Conservation (phyloP, 2,113 vertebrate genomes). For the Balaenoptera acutorostrata region DNA sequence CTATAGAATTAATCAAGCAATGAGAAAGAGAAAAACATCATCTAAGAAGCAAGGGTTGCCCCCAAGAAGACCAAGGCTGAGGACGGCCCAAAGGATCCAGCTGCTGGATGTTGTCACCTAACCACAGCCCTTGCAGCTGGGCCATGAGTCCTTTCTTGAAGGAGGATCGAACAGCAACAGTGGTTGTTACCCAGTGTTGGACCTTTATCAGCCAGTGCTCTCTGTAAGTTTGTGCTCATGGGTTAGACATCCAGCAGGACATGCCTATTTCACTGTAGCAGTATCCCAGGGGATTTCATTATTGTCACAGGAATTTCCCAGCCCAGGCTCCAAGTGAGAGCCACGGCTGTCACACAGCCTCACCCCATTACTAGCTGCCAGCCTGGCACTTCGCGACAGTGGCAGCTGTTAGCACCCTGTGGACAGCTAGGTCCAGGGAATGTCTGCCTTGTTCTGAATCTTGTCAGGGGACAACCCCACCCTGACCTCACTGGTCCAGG, state of each 20-base stretch:
- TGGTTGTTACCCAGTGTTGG: not conserved
- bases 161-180: not conserved
- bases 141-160: not conserved
- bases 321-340: not conserved
- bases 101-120: not conserved
- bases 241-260: not conserved
- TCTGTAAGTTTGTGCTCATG: not conserved
- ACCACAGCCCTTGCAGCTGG: not conserved
- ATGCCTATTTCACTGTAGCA: not conserved
- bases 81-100: not conserved
- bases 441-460: not conserved
- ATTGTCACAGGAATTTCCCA: not conserved
- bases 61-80: not conserved
- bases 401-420: constrained; percentile 7
- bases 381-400: not conserved
- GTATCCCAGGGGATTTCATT: not conserved
- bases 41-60: not conserved
- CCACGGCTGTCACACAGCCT: not conserved
- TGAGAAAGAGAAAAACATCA: not conserved
- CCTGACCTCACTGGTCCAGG: not conserved
- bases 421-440: not conserved
- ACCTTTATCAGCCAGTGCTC: not conserved
- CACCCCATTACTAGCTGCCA: not conserved
- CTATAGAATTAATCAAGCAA: not conserved
- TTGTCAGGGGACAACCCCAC: not conserved